Percentiles rank a stretch among this genome's conserved stretches.
These are phyloP conservation scores for Penaeus japonicus DNA, from an alignment of 1,140 invertebrate species.

Conservation along the genomic window DNA sequence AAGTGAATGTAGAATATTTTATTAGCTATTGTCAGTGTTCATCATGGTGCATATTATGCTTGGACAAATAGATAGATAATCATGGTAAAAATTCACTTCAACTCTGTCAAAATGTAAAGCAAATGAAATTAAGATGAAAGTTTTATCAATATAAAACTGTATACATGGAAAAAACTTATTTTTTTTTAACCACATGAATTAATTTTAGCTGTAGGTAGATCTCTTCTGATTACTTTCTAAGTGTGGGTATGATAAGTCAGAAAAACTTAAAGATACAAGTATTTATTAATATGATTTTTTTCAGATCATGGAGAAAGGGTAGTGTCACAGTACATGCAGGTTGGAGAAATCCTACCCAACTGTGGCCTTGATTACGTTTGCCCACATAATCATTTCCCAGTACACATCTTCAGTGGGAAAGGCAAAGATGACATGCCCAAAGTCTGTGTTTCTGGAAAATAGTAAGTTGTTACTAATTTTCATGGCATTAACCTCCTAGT, in stretches of 20 bases:
- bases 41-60: no score
- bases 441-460: slow-evolving; percentile 43
- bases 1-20: no score
- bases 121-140: no score
- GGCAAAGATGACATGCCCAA: slow-evolving; percentile 38
- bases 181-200: no score
- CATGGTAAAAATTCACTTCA: no score
- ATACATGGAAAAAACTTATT: no score
- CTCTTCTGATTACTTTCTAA: not conserved
- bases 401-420: slow-evolving; percentile 43
- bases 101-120: no score
- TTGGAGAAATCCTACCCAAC: slow-evolving; percentile 40
- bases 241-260: not conserved
- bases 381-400: slow-evolving; percentile 42
- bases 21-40: no score
- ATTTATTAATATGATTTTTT: not conserved
- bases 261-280: not conserved
- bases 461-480: slow-evolving; percentile 1
- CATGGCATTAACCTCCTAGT: no score
- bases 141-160: no score
- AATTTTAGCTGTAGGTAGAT: no score
- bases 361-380: slow-evolving; percentile 41
- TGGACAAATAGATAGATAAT: no score
- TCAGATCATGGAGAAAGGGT: slow-evolving; percentile 43
- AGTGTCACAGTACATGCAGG: slow-evolving; percentile 48